These are phyloP conservation scores for Ochlodes sylvanus DNA, from an alignment of 2,888 invertebrate genomes.

Conservation along the genomic window DNA sequence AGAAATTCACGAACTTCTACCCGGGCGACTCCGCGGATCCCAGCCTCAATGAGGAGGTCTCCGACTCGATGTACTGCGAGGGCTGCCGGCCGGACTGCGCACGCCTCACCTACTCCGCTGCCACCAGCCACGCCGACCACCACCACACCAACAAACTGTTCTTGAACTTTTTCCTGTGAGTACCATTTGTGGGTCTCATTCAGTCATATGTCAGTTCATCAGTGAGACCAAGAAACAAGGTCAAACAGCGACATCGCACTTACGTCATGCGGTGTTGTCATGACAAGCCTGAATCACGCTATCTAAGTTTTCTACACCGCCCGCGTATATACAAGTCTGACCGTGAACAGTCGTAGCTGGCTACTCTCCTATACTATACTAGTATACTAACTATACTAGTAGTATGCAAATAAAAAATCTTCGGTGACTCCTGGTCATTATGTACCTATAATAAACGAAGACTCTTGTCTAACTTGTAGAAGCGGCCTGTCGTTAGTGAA, in stretches of 20 bases:
- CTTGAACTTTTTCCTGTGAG: slow-evolving; percentile 38
- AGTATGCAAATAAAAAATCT: too few relatives aligned
- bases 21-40: slow-evolving; percentile 45
- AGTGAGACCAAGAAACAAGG: too few relatives aligned
- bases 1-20: slow-evolving; percentile 59
- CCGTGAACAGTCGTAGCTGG: too few relatives aligned
- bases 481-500: slow-evolving; percentile 43
- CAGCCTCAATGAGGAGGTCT: slow-evolving; percentile 54
- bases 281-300: too few relatives aligned
- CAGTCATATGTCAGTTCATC: too few relatives aligned
- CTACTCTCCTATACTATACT: too few relatives aligned
- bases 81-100: slow-evolving; percentile 56
- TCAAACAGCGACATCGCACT: too few relatives aligned
- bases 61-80: slow-evolving; percentile 56
- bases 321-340: too few relatives aligned
- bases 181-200: background rate
- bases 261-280: too few relatives aligned
- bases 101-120: slow-evolving; percentile 48
- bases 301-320: too few relatives aligned
- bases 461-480: slow-evolving; percentile 21
- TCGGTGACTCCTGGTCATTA: too few relatives aligned
- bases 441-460: background rate
- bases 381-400: too few relatives aligned
- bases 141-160: slow-evolving; percentile 33
- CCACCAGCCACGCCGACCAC: slow-evolving; percentile 42